Evolutionary conservation across 2,888 invertebrate species (phyloP).

Genomic region (Athetis lepigone): DNA sequence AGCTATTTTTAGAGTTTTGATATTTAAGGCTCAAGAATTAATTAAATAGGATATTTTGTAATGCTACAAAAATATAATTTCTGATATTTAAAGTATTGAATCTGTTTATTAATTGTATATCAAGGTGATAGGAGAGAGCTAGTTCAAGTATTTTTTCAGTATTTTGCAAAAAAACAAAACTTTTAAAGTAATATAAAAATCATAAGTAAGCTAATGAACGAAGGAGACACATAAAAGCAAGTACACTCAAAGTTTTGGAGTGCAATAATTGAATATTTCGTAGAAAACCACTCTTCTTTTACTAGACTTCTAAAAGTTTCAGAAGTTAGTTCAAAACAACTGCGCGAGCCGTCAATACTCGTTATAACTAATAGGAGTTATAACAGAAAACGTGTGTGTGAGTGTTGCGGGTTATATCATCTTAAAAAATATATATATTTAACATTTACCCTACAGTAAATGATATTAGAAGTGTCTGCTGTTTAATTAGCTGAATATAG

Average conservation of each 20-base stretch:
- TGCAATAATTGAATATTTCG: constrained; percentile 59
- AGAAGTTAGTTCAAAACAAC: constrained; percentile 53
- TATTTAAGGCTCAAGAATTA: no score
- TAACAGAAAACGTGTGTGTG: constrained; percentile 50
- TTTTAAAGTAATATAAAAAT: constrained; percentile 9
- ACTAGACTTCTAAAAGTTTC: constrained; percentile 50
- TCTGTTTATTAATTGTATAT: background rate
- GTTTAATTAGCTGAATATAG: background rate
- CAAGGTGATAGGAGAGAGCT: background rate
- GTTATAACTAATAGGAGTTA: constrained; percentile 56
- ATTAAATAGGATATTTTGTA: no score
- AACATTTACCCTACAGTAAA: background rate
- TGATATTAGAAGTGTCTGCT: no score
- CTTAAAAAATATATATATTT: constrained; percentile 1
- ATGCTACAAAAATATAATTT: no score
- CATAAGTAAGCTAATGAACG: constrained; percentile 3
- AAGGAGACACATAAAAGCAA: constrained; percentile 24
- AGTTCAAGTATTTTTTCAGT: background rate
- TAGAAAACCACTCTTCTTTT: constrained; percentile 46
- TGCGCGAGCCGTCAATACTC: constrained; percentile 50
- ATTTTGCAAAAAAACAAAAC: background rate
- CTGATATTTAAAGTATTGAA: no score
- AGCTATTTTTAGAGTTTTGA: no score
- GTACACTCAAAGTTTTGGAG: constrained; percentile 35
- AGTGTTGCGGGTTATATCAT: background rate